Conservation (phyloP, 1,140 invertebrate genomes). For the Cotesia glomerata region DNA sequence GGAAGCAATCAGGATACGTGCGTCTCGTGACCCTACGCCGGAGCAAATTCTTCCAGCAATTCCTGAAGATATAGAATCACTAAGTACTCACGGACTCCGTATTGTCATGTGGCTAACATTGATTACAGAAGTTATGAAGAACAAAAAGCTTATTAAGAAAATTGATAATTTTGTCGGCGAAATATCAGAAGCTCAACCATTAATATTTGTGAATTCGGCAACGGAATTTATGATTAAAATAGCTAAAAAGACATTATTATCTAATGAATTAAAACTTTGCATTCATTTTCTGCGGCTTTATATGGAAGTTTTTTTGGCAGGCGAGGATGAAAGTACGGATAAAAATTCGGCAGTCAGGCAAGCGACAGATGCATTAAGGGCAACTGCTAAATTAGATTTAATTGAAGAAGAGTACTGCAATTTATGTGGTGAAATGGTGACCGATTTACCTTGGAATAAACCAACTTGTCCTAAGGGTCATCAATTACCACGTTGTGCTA, state of each 20-base stretch:
- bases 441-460: constrained; percentile 45
- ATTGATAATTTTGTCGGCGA: constrained; percentile 40
- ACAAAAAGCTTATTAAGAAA: constrained; percentile 39
- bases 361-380: constrained; percentile 35
- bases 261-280: constrained; percentile 38
- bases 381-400: constrained; percentile 25
- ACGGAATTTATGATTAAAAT: constrained; percentile 42
- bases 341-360: neutral
- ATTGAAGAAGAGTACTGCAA: constrained; percentile 45
- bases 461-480: constrained; percentile 49
- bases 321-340: constrained; percentile 31
- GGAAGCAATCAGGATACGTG: constrained; percentile 52
- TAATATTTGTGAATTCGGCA: constrained; percentile 50
- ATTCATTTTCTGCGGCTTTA: constrained; percentile 48
- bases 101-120: constrained; percentile 51
- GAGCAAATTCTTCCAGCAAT: constrained; percentile 30
- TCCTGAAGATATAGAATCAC: constrained; percentile 40
- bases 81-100: constrained; percentile 43
- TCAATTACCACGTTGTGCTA: constrained; percentile 52
- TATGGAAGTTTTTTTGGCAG: constrained; percentile 50
- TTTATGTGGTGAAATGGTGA: constrained; percentile 45
- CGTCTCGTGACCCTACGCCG: constrained; percentile 36
- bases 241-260: constrained; percentile 26
- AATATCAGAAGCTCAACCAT: constrained; percentile 46
- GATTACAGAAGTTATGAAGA: constrained; percentile 48